Evolutionary conservation across 2,888 invertebrate species (phyloP), one percentile per base, ranked within the genome.

Genomic region (Rhopalosiphum nymphaeae): DNA sequence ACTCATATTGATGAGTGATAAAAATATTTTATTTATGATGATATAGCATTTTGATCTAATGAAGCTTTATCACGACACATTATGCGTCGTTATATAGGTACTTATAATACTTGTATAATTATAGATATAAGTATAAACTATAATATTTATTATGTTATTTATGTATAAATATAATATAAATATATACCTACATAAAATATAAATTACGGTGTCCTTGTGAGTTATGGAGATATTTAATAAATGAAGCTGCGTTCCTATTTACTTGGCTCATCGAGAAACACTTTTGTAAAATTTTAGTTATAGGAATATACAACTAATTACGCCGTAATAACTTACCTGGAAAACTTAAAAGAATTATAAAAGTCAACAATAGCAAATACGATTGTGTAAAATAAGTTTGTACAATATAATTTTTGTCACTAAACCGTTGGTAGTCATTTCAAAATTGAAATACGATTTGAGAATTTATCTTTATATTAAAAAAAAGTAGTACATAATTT

Each of bases 1-100:
- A 89, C 44, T 89, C 57, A 57, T 61, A 89, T 57, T 57, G 44
- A 89, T 61, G 57, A 61, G 29, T 61, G 89, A 89, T 89, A 61
- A 57, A 89, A 89, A 29, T 56, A 42, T 89, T 53, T 44, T 57
- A 4, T 5, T 61, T 5, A 44, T 29, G 29, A 3, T 21, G 13
- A 5, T 16, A 21, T 53, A 3, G 53, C 53, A 53, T 53, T 42
- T 36, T 56, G 29, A 36, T 36, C 67, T 42, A 21, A 21, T 78
- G 21, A 36, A 78, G 36, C 9, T 78, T 42, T 36, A 26, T 89
- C 89, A 61, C 44, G 44, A 29, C 44, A 89, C 29, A 61, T 57
- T 36, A 89, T 89, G 56, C 57, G 44, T 56, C 42, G n/a, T 4
- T 5, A 36, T 42, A 53, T 89, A n/a, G n/a, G n/a, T n/a, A 53